Percentiles rank a stretch among this genome's conserved stretches.
These are phyloP conservation scores for Melangyna quadrimaculata DNA, from an alignment of 2,888 invertebrate genomes.

Conservation along the genomic window DNA sequence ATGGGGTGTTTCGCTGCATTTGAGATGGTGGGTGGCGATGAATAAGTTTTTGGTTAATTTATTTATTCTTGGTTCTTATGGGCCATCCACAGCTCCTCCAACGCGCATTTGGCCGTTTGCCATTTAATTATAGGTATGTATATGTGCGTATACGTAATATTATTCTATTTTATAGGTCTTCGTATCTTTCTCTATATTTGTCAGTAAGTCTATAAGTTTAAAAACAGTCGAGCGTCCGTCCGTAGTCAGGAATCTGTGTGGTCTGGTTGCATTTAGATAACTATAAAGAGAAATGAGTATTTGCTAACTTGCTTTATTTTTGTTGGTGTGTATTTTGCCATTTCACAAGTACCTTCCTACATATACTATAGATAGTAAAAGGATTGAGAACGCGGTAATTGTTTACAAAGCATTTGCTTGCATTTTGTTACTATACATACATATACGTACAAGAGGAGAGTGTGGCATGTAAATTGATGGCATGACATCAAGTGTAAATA, in stretches of 20 bases:
- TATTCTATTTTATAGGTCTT: background rate
- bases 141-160: slow-evolving; percentile 55
- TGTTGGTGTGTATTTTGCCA: background rate
- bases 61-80: slow-evolving; percentile 63
- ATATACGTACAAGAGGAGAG: background rate
- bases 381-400: slow-evolving; percentile 18
- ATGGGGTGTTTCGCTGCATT: background rate
- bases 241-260: background rate
- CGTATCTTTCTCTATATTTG: background rate
- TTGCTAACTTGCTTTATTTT: slow-evolving; percentile 39
- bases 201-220: background rate
- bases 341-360: background rate
- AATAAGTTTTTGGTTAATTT: slow-evolving; percentile 70
- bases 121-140: slow-evolving; percentile 58
- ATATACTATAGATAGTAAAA: background rate
- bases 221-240: background rate
- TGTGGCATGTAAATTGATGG: slow-evolving; percentile 58
- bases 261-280: slow-evolving; percentile 65
- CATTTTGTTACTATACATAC: background rate
- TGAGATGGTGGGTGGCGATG: slow-evolving; percentile 49
- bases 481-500: slow-evolving; percentile 52
- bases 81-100: slow-evolving; percentile 5
- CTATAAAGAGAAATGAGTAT: slow-evolving; percentile 60
- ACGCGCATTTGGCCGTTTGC: slow-evolving; percentile 20
- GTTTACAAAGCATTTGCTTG: background rate